Conservation (phyloP, 2,797 vertebrate species). For the Eurystomus glaucurus region DNA sequence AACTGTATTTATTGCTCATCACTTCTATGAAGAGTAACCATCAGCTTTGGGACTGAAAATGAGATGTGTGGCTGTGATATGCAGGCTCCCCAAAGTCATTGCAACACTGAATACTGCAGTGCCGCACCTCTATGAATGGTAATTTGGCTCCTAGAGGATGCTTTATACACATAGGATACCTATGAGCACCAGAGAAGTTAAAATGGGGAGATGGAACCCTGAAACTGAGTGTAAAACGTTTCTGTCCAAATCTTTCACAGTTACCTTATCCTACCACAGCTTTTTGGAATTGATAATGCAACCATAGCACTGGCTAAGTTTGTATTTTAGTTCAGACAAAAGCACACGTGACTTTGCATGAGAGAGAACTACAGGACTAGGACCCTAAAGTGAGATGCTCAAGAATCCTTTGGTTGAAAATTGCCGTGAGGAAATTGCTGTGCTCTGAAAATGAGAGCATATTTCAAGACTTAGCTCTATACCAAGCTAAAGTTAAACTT, state of each 20-base stretch:
- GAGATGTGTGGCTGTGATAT: neutral
- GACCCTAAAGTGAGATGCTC: neutral
- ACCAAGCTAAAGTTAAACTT: neutral
- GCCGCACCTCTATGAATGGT: neutral
- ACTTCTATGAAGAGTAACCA: neutral
- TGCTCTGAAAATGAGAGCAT: neutral
- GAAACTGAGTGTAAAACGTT: neutral
- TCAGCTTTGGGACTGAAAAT: neutral
- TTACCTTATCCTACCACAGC: neutral
- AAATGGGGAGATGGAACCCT: neutral
- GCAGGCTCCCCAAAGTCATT: neutral
- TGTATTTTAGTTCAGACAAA: neutral
- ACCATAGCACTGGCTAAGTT: neutral
- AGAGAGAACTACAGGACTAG: neutral
- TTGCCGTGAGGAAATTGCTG: neutral
- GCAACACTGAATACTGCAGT: fast-evolving
- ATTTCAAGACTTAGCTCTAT: neutral
- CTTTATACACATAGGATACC: neutral
- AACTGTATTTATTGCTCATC: neutral
- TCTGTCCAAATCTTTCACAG: neutral
- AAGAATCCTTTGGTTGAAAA: neutral
- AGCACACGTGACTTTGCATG: neutral
- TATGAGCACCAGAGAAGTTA: neutral
- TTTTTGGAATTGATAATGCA: neutral
- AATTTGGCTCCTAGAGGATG: neutral